phyloP scores from a whole-genome alignment of 2,113 vertebrate genomes.

The Salvelinus namaycush region DNA sequence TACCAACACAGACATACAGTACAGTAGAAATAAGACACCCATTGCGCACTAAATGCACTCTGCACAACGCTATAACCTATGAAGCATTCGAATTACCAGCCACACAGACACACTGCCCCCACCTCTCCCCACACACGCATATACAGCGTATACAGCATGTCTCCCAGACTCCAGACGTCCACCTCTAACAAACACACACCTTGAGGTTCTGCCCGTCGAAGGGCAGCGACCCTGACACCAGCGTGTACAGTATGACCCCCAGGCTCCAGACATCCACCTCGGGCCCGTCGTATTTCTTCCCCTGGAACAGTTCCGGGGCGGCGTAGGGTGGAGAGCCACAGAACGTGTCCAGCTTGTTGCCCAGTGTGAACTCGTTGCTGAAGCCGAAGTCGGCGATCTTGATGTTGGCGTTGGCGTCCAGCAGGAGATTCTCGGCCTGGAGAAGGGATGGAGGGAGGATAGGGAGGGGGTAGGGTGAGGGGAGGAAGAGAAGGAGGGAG shows the following conservation, averaged over 20 bases:
- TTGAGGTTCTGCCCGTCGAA: slow-evolving; percentile 95
- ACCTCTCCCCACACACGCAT: slow-evolving; percentile 24
- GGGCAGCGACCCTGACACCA: slow-evolving; percentile 91
- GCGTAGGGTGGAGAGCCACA: slow-evolving; percentile 92
- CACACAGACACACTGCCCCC: neutral
- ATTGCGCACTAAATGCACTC: no score
- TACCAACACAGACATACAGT: neutral
- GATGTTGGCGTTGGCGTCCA: slow-evolving; percentile 90
- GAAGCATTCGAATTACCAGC: neutral
- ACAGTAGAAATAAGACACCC: neutral
- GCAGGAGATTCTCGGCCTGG: slow-evolving; percentile 90
- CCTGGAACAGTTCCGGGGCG: slow-evolving; percentile 92
- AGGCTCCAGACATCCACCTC: slow-evolving; percentile 94
- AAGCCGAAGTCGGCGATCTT: slow-evolving; percentile 95
- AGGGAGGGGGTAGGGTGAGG: neutral
- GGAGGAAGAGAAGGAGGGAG: no score
- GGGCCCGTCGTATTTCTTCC: slow-evolving; percentile 92
- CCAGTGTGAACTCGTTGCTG: slow-evolving; percentile 92
- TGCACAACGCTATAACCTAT: no score
- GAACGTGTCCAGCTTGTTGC: slow-evolving; percentile 93
- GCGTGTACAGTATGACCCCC: slow-evolving; percentile 90
- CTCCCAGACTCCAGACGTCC: slow-evolving; percentile 91
- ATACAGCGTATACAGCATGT: slow-evolving; percentile 87
- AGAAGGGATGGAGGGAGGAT: slow-evolving; percentile 4
- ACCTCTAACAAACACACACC: slow-evolving; percentile 79